These are phyloP conservation scores for Xylota sylvarum DNA, from an alignment of 2,888 invertebrate species.

Conservation along the genomic window DNA sequence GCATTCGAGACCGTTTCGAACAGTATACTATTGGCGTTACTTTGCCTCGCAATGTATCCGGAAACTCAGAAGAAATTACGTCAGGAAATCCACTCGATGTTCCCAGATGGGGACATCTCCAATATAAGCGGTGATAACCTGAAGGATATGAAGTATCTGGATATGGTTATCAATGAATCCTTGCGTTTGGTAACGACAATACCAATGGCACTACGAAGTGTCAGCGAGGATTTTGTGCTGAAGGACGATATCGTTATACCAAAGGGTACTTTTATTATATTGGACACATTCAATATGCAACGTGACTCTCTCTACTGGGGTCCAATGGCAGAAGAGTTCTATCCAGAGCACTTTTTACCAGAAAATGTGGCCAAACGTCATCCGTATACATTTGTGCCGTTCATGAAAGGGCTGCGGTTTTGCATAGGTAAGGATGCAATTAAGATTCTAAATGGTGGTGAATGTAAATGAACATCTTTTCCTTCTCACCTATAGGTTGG, in stretches of 20 bases:
- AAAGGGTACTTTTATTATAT: constrained; percentile 81
- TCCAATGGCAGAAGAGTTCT: constrained; percentile 80
- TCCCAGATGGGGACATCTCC: constrained; percentile 78
- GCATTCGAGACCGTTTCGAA: constrained; percentile 83
- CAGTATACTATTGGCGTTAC: constrained; percentile 81
- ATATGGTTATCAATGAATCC: constrained; percentile 83
- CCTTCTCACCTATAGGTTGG: constrained; percentile 79
- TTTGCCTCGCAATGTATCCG: constrained; percentile 81
- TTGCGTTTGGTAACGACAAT: constrained; percentile 83
- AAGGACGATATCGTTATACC: constrained; percentile 79
- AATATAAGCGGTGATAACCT: constrained; percentile 80
- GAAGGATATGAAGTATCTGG: constrained; percentile 82
- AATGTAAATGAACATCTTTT: constrained; percentile 20
- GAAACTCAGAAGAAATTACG: constrained; percentile 81
- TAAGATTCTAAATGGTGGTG: constrained; percentile 6
- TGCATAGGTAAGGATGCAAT: constrained; percentile 81
- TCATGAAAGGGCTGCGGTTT: constrained; percentile 82
- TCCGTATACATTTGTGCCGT: constrained; percentile 82
- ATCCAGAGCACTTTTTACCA: constrained; percentile 81
- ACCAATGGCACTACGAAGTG: constrained; percentile 83
- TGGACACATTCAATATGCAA: constrained; percentile 83
- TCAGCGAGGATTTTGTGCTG: constrained; percentile 81
- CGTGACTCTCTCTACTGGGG: constrained; percentile 82
- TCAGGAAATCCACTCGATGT: constrained; percentile 80
- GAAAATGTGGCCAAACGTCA: constrained; percentile 78